These are phyloP conservation scores for Oreortyx pictus DNA, from an alignment of 2,797 vertebrate genomes.

Conservation along the genomic window DNA sequence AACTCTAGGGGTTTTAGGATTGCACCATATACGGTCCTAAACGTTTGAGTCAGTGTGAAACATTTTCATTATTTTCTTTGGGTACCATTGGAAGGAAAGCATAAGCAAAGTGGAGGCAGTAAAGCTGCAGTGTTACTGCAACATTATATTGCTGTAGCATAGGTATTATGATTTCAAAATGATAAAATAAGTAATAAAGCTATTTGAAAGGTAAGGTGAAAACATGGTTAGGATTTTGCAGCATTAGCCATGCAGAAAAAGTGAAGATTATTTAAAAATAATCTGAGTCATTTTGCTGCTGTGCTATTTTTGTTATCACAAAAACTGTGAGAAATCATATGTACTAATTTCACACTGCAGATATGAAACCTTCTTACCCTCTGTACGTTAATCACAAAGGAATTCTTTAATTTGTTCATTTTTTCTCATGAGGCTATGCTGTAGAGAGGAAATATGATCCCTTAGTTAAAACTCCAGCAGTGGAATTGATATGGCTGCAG, in stretches of 20 bases:
- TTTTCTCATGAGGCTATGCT: neutral
- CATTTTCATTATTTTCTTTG: neutral
- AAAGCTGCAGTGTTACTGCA: neutral
- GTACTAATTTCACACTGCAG: constrained; percentile 56
- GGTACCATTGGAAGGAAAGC: neutral
- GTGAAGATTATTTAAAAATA: neutral
- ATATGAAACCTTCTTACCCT: constrained; percentile 62
- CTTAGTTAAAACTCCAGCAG: neutral
- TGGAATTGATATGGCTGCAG: neutral
- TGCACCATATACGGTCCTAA: neutral
- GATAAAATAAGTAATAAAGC: neutral
- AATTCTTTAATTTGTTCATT: neutral
- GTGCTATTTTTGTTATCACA: constrained; percentile 65
- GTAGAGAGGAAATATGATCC: neutral
- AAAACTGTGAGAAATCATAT: constrained; percentile 55
- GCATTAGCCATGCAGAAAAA: neutral
- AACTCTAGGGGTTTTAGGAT: neutral
- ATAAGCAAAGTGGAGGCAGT: neutral
- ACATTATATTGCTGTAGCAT: neutral
- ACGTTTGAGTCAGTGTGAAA: neutral
- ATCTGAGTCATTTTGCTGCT: neutral
- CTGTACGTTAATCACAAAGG: neutral
- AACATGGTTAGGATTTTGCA: neutral
- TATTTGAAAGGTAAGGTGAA: neutral
- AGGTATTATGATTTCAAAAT: neutral